These are phyloP conservation scores for Rotaria macrura DNA, from an alignment of 2,888 invertebrate genomes.

Conservation along the genomic window DNA sequence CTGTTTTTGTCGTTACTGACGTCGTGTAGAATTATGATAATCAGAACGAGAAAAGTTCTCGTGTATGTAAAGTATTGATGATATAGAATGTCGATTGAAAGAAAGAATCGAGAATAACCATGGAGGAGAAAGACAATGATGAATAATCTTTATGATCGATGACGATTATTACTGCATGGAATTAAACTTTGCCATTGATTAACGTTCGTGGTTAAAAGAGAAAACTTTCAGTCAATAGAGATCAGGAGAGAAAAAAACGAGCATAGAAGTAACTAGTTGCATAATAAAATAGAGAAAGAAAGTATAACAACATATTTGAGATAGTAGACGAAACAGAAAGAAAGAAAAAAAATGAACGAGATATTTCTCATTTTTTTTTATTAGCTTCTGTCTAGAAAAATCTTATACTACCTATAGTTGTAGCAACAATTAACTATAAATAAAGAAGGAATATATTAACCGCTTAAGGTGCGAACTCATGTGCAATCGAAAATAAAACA, in stretches of 20 bases:
- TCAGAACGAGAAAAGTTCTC: background rate
- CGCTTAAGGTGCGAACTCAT: too few species aligned
- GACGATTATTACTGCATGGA: background rate
- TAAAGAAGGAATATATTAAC: too few species aligned
- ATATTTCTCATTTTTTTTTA: too few species aligned
- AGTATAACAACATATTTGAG: background rate
- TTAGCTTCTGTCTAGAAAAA: too few species aligned
- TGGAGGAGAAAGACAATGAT: background rate
- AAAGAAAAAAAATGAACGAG: too few species aligned
- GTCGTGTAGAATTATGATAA: background rate
- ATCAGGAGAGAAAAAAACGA: background rate
- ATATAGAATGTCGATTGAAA: background rate
- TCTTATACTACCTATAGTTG: too few species aligned
- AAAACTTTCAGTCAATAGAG: background rate
- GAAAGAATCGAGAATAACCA: background rate
- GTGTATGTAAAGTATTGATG: background rate
- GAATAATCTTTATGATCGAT: background rate
- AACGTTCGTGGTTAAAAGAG: background rate
- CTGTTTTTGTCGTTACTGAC: background rate
- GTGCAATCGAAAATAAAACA: too few species aligned
- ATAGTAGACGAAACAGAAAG: background rate
- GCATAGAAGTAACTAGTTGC: too few species aligned
- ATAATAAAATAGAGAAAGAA: background rate
- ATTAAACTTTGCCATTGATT: background rate
- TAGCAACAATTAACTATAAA: too few species aligned